Percentiles rank a stretch among this genome's conserved stretches.
Evolutionary conservation across 1,140 invertebrate species (phyloP).

Genomic region (Ceratina calcarata): DNA sequence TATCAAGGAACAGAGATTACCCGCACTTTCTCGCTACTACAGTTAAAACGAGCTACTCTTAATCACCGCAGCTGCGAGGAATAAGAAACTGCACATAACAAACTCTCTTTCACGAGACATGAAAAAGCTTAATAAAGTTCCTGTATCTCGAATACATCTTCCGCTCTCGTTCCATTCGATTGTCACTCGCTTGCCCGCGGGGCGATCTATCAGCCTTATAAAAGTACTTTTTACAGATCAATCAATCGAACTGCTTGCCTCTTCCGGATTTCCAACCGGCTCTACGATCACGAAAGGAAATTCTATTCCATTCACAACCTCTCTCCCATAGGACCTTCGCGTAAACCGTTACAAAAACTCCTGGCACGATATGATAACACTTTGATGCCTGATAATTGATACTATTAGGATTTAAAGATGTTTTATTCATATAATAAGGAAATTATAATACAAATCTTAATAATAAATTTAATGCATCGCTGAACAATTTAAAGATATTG

Average conservation of each 20-base stretch:
- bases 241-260: conserved; percentile 28
- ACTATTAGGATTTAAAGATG: no score
- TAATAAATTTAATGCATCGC: no score
- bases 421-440: no score
- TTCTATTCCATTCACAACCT: no score
- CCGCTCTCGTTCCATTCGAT: conserved; percentile 22
- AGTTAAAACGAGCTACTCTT: background rate
- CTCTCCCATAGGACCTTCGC: no score
- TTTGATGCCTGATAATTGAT: no score
- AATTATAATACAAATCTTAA: no score
- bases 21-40: background rate
- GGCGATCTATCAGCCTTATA: conserved; percentile 18
- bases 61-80: background rate
- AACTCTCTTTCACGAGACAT: background rate
- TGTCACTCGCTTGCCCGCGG: background rate
- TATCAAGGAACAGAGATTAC: background rate
- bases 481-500: no score
- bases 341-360: no score
- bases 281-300: background rate
- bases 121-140: background rate
- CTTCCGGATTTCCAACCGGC: conserved; percentile 30
- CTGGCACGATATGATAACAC: no score
- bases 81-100: background rate
- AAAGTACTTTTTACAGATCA: conserved; percentile 28
- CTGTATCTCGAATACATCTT: conserved; percentile 6